Evolutionary conservation across 1,140 invertebrate species (phyloP), one percentile per base, ranked within the genome.

Genomic region (Rhopalosiphum maidis): DNA sequence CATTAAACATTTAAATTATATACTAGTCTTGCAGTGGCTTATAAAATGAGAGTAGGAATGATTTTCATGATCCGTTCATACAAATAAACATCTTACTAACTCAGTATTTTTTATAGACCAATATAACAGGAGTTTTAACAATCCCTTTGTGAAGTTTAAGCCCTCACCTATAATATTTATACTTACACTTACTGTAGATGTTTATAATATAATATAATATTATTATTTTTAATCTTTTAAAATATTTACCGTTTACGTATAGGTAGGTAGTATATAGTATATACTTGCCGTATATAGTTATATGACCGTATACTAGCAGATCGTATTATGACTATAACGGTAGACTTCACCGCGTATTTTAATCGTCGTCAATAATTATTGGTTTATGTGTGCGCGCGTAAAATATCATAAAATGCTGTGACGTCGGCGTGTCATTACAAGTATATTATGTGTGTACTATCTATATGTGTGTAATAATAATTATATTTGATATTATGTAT

Each of bases 281-380:
- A 18, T 51, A 51, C 48, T 51, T 51, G 11, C 48, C 18, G 15
- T 51, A 15, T 18, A n/a, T n/a, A n/a, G 60, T 60, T 68, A 77
- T 77, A 35, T 8, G n/a, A n/a, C 30, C 60, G 15, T 35, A 0
- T n/a, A 77, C 30, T 77, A 5, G 60, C 2, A 77, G 15, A n/a
- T 77, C n/a, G 60, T 77, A 77, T n/a, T 77, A 77, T n/a, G n/a
- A 21, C 60, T 77, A 77, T 77, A 77, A 77, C 60, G 60, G 60
- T 77, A 35, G 30, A 77, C 30, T n/a, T 77, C 15, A 4, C 15
- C 30, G n/a, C 60, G 60, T 77, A n/a, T 77, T 77, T 77, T 77
- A 77, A 77, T 77, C 60, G 1, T 77, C 60, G 60, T 77, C 15
- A 77, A 77, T 77, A 77, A 6, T 77, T 77, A 35, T 77, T 77